Conservation (phyloP, 2,113 vertebrate species). For the Dasyornis broadbenti region DNA sequence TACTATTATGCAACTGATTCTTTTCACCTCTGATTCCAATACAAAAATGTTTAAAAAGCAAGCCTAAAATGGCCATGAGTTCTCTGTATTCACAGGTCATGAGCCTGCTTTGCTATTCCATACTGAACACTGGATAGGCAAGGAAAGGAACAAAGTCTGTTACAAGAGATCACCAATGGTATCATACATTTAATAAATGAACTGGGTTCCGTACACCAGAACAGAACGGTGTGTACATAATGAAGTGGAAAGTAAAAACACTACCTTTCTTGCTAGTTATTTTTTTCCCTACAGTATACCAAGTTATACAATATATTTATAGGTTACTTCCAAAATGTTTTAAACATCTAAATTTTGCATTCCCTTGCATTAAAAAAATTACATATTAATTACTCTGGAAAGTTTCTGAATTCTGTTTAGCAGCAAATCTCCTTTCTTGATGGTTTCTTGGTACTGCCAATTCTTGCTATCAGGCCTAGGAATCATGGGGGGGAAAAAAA, state of each 20-base stretch:
- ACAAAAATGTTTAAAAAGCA: not conserved
- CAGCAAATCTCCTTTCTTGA: constrained; percentile 97
- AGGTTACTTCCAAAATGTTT: constrained; percentile 67
- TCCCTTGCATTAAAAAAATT: constrained; percentile 58
- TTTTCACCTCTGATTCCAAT: not conserved
- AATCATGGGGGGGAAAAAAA: not conserved
- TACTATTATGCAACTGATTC: not conserved
- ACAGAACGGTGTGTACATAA: constrained; percentile 43
- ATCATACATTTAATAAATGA: constrained; percentile 56
- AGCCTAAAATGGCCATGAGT: not conserved
- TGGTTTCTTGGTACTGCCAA: constrained; percentile 99
- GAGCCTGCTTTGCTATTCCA: not conserved
- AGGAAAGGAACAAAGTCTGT: not conserved
- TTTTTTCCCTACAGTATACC: constrained; percentile 47
- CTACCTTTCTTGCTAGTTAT: constrained; percentile 13
- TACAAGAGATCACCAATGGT: not conserved
- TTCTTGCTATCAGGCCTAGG: constrained; percentile 98
- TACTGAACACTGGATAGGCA: not conserved
- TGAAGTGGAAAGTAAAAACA: constrained; percentile 67
- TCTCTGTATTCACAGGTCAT: not conserved
- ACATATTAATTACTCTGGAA: constrained; percentile 98
- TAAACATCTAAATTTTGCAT: constrained; percentile 69
- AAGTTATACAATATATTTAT: constrained; percentile 62
- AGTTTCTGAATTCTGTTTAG: constrained; percentile 98
- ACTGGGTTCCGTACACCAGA: constrained; percentile 30